A percentile compares a stretch with the other conserved stretches of the same genome.
Conservation (phyloP, 35 echinoderm and acorn worm species). For the Ophioderma brevispina region DNA sequence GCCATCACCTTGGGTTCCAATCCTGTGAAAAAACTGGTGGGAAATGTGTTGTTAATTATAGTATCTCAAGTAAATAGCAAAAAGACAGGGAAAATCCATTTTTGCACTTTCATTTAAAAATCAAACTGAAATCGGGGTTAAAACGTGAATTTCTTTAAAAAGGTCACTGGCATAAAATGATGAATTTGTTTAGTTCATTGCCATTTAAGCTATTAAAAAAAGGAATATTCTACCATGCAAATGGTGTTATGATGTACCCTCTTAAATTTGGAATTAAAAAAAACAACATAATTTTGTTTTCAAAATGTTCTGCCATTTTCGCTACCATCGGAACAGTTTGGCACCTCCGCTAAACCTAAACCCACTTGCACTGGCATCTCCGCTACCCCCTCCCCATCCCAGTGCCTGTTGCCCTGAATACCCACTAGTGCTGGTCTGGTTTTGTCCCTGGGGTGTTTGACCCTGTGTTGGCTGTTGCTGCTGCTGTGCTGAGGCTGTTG, state of each 20-base stretch:
- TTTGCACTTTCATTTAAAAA: background rate
- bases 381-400: background rate
- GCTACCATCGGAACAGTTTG: background rate
- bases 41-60: background rate
- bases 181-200: no score
- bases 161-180: no score
- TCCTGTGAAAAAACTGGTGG: background rate
- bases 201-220: no score
- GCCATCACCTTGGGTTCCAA: background rate
- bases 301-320: background rate
- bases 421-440: background rate
- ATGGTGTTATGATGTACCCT: no score
- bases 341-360: background rate
- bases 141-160: background rate
- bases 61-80: background rate
- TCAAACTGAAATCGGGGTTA: background rate
- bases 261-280: no score
- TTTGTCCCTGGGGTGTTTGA: background rate
- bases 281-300: no score
- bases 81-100: background rate
- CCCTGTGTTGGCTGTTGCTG: background rate
- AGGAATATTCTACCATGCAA: no score
- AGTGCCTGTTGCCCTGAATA: background rate
- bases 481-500: background rate
- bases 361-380: background rate